Evolutionary conservation across 2,113 vertebrate species (phyloP).

Genomic region (Pelecanus crispus): DNA sequence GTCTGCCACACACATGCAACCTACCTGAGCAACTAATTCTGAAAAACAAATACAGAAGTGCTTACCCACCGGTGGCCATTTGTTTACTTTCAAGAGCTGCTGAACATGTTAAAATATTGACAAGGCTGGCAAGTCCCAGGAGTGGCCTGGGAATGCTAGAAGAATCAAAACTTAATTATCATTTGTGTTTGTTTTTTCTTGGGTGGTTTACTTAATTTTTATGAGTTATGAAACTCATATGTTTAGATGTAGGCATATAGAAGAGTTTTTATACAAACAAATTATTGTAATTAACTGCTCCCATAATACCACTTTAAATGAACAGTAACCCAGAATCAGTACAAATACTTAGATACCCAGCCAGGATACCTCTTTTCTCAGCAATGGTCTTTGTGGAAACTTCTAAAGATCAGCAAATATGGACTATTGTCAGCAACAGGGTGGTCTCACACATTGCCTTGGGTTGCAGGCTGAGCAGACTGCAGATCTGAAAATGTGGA

Average conservation of each 20-base stretch:
- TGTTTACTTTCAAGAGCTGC: slow-evolving; percentile 5
- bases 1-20: neutral
- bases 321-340: neutral
- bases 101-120: slow-evolving; percentile 37
- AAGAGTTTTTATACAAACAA: neutral
- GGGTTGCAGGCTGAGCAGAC: neutral
- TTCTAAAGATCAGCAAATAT: neutral
- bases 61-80: neutral
- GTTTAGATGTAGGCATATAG: neutral
- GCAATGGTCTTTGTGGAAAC: neutral
- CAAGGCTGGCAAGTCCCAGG: neutral
- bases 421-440: neutral
- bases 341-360: neutral
- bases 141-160: neutral
- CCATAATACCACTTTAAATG: neutral
- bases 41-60: neutral
- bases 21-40: neutral
- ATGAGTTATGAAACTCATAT: neutral
- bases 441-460: neutral
- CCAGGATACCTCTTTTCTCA: neutral
- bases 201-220: slow-evolving; percentile 1
- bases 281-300: slow-evolving; percentile 27
- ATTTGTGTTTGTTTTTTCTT: neutral
- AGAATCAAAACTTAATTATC: slow-evolving; percentile 3
- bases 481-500: neutral